Conservation (phyloP, 2,113 vertebrate species). For the Archilochus colubris region DNA sequence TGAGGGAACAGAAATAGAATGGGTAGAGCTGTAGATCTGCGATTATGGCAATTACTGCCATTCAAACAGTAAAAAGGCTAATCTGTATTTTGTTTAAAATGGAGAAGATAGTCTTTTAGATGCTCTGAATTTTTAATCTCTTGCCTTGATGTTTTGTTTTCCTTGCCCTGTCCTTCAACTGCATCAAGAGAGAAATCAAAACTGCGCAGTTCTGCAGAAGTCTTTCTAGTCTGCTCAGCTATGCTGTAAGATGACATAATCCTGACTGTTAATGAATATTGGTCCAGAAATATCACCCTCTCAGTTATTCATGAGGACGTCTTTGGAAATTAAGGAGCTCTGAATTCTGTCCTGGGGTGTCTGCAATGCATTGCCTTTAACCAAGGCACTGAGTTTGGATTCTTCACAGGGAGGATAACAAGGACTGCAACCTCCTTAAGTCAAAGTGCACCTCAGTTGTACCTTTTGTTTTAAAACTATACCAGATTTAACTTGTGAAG, state of each 20-base stretch:
- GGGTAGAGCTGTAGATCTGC: constrained; percentile 9
- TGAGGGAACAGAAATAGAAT: constrained; percentile 43
- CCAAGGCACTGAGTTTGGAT: background rate
- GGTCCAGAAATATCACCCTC: constrained; percentile 25
- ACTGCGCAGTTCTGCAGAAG: constrained; percentile 31
- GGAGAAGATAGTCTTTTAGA: constrained; percentile 23
- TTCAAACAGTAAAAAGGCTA: constrained; percentile 47
- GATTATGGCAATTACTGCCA: constrained; percentile 63
- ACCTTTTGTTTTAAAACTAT: background rate
- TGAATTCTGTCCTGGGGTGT: background rate
- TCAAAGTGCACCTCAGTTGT: background rate
- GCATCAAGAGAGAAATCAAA: constrained; percentile 9
- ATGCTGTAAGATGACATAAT: constrained; percentile 28
- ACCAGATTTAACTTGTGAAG: background rate
- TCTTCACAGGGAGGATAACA: background rate
- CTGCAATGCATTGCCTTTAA: background rate
- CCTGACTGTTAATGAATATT: constrained; percentile 23
- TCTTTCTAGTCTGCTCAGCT: constrained; percentile 27
- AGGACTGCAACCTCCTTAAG: background rate
- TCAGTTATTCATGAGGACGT: background rate
- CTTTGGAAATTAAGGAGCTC: background rate
- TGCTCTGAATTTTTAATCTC: constrained; percentile 51
- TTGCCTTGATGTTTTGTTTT: constrained; percentile 58
- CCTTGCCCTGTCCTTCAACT: constrained; percentile 65
- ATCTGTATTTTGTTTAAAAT: constrained; percentile 38